A percentile compares a stretch with the other conserved stretches of the same genome.
These are phyloP conservation scores for Andrena flavipes DNA, from an alignment of 2,888 invertebrate species.

Conservation along the genomic window DNA sequence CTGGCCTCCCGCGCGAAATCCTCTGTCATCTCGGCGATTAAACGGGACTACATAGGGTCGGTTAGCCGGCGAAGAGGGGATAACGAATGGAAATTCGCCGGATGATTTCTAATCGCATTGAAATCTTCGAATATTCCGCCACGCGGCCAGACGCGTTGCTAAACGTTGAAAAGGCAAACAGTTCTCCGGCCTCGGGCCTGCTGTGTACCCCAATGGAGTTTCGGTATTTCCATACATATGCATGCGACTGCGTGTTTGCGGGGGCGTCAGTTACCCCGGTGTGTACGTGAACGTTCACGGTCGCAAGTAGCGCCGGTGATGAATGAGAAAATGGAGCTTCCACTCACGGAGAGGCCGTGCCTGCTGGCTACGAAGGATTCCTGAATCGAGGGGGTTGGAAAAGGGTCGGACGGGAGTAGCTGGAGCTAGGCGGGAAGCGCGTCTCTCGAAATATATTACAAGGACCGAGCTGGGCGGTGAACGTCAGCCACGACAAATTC, in stretches of 20 bases:
- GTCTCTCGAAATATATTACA: constrained; percentile 57
- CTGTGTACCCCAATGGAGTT: not conserved
- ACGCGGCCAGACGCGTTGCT: constrained; percentile 15
- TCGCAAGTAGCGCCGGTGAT: constrained; percentile 41
- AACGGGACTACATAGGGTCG: not conserved
- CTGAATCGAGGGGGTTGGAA: constrained; percentile 12
- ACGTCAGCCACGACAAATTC: constrained; percentile 62
- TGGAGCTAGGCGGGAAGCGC: constrained; percentile 17
- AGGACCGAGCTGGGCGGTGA: constrained; percentile 36
- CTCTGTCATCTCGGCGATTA: not conserved
- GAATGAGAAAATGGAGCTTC: constrained; percentile 59
- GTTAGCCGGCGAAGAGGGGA: not conserved
- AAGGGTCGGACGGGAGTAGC: constrained; percentile 22
- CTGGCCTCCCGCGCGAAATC: not conserved
- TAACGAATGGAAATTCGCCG: not conserved
- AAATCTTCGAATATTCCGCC: constrained; percentile 2
- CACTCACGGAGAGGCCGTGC: not conserved
- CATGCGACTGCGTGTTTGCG: constrained; percentile 26
- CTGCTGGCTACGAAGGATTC: not conserved
- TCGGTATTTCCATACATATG: constrained; percentile 42
- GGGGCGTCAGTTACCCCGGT: constrained; percentile 4
- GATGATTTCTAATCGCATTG: not conserved
- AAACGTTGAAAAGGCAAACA: constrained; percentile 24
- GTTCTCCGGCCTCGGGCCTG: not conserved
- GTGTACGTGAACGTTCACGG: constrained; percentile 6